Evolutionary conservation across 1,140 invertebrate genomes (phyloP), one percentile per base, ranked within the genome.

Genomic region (Eurosta solidaginis): DNA sequence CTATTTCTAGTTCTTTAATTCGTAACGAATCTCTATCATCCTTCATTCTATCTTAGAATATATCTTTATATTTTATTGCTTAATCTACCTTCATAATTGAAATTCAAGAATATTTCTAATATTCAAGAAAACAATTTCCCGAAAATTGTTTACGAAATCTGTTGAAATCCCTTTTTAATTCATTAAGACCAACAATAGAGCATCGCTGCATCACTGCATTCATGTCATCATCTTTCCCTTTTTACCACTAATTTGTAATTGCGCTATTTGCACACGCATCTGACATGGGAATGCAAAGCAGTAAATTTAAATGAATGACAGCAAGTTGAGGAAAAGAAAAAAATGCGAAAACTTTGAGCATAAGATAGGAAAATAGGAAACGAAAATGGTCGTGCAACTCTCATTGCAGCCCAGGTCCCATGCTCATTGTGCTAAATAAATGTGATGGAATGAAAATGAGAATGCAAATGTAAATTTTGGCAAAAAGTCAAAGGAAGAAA

Each of bases 381-480:
- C 3, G 27, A 14, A 68, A 68, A 68, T 17, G 36, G 59, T 68
- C 33, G n/a, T n/a, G 59, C 59, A 68, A 68, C 29, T 42, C 33
- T 68, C n/a, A n/a, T 40, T 9, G 36, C 54, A 59, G 54, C n/a
- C n/a, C n/a, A n/a, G n/a, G n/a, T n/a, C n/a, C n/a, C n/a, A n/a
- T n/a, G 27, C 54, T 27, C 54, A 33, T 36, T 59, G 54, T 36
- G 27, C 52, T 17, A 33, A 59, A 59, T 59, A 68, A 68, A 40
- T 68, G 59, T 68, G 59, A 22, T 68, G 36, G 59, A 68, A 68
- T 68, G 59, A 33, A 68, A 68, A 68, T 68, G 59, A 68, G 20
- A 20, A 68, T 68, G 59, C 59, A 68, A 68, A 68, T 68, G n/a
- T 14, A 20, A 68, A 68, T 40, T 63, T 68, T 68, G 59, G 59